These are phyloP conservation scores for Philonicus albiceps DNA, from an alignment of 2,888 invertebrate species.

Conservation along the genomic window DNA sequence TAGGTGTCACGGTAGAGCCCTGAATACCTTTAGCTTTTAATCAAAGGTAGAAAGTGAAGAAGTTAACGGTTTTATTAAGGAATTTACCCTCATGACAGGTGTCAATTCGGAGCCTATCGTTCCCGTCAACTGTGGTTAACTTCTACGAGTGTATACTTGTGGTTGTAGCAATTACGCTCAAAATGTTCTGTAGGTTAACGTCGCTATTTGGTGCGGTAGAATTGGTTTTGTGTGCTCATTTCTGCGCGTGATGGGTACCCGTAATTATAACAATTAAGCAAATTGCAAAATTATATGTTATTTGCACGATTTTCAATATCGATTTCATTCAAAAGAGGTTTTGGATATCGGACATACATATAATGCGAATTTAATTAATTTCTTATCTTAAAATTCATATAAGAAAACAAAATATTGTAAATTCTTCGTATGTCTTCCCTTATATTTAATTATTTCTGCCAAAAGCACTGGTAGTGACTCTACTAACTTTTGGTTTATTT, in stretches of 20 bases:
- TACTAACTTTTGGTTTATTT: too few species aligned
- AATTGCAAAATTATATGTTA: background rate
- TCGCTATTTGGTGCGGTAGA: background rate
- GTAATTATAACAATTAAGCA: background rate
- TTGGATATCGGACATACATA: too few species aligned
- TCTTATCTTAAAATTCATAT: too few species aligned
- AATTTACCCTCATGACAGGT: conserved; percentile 17
- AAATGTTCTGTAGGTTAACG: background rate
- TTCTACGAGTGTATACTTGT: background rate
- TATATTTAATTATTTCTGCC: too few species aligned
- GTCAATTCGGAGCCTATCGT: background rate
- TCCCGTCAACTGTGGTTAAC: conserved; percentile 20
- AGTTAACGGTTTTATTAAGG: conserved; percentile 29
- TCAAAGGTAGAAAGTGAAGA: background rate
- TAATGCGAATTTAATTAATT: too few species aligned
- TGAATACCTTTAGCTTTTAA: background rate
- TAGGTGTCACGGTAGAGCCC: background rate
- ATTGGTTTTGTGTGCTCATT: background rate
- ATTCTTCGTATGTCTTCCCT: too few species aligned
- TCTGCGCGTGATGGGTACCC: background rate
- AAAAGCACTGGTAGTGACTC: too few species aligned
- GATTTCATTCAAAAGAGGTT: background rate
- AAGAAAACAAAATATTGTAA: too few species aligned
- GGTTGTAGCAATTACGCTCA: background rate
- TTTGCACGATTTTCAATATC: background rate